Evolutionary conservation across 1,140 invertebrate species (phyloP).

Genomic region (Ruditapes philippinarum): DNA sequence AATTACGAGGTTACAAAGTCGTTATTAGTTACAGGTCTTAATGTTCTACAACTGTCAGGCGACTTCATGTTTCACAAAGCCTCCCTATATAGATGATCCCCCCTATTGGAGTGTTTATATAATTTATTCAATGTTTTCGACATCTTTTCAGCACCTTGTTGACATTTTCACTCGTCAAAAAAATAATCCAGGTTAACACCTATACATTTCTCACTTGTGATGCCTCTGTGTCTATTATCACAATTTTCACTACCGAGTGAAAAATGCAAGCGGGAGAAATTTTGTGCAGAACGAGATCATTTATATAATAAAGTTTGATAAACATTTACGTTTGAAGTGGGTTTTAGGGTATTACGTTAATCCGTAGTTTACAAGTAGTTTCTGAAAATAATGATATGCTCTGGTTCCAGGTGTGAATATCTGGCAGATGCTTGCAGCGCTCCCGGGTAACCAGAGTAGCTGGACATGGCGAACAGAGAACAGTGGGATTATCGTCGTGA

Average conservation of each 20-base stretch:
- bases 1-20: conserved; percentile 7
- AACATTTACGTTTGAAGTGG: conserved; percentile 64
- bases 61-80: neutral
- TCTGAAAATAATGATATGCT: conserved; percentile 39
- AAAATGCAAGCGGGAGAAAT: conserved; percentile 60
- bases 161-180: conserved; percentile 53
- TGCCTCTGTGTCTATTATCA: neutral
- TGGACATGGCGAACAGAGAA: neutral
- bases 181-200: conserved; percentile 45
- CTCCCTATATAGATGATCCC: conserved; percentile 5
- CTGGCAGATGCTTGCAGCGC: conserved; percentile 49
- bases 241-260: conserved; percentile 43
- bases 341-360: conserved; percentile 50
- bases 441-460: conserved; percentile 27
- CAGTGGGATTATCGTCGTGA: neutral
- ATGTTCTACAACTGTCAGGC: neutral
- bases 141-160: conserved; percentile 49
- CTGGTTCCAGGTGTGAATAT: conserved; percentile 59
- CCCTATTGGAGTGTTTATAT: conserved; percentile 21
- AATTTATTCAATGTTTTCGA: conserved; percentile 46
- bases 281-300: conserved; percentile 36
- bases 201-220: conserved; percentile 55
- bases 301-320: conserved; percentile 63
- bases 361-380: conserved; percentile 63
- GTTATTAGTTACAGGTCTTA: neutral